Evolutionary conservation across 2,888 invertebrate species (phyloP).

Genomic region (Drosophila antonietae): DNA sequence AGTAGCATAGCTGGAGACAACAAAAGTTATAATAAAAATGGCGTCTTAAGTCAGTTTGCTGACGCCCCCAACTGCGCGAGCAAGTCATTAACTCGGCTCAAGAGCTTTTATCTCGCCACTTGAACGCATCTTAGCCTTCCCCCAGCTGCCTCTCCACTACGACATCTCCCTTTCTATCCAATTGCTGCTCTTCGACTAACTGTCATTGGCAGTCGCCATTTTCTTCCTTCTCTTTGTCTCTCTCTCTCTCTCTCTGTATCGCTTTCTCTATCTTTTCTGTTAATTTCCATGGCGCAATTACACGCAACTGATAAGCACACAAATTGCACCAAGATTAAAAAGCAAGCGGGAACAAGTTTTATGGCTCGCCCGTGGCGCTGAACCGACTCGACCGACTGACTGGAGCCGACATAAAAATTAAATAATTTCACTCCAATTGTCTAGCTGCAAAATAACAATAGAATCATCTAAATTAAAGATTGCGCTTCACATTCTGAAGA

Average conservation of each 20-base stretch:
- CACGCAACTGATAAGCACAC: constrained; percentile 73
- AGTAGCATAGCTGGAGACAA: constrained; percentile 12
- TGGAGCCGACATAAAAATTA: constrained; percentile 72
- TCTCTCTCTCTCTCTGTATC: neutral
- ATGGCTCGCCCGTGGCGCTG: constrained; percentile 43
- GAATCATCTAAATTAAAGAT: constrained; percentile 20
- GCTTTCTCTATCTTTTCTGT: constrained; percentile 48
- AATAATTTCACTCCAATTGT: constrained; percentile 46
- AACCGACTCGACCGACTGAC: constrained; percentile 41
- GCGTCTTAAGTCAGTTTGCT: constrained; percentile 71
- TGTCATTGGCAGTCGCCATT: constrained; percentile 66
- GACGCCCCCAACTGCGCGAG: constrained; percentile 62
- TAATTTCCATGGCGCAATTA: constrained; percentile 82
- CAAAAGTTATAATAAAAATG: constrained; percentile 74
- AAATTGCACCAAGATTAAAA: constrained; percentile 64
- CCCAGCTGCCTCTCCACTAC: neutral
- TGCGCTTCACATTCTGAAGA: neutral
- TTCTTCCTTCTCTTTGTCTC: constrained; percentile 31
- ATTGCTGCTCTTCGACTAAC: constrained; percentile 28
- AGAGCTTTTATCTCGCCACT: constrained; percentile 78
- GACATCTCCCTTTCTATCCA: neutral
- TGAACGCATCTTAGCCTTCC: constrained; percentile 60
- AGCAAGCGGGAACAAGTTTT: constrained; percentile 57
- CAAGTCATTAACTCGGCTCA: constrained; percentile 76
- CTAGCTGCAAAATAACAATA: constrained; percentile 19